phyloP scores from a whole-genome alignment of 30 jellyfish, hydroid and myxozoan species.

The Aurelia aurita region DNA sequence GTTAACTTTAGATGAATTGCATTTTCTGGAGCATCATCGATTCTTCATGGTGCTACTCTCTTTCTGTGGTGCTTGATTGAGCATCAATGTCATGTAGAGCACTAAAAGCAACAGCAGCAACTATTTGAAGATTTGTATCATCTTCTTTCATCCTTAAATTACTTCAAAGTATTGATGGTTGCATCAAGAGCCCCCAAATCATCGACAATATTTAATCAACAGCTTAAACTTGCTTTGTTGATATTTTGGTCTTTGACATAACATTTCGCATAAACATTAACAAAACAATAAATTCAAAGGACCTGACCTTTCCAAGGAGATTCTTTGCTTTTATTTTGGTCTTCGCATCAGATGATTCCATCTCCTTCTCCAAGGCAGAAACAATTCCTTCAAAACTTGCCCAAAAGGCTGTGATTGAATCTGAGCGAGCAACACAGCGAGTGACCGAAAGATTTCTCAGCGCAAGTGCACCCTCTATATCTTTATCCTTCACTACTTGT shows the following conservation, averaged over 20 bases:
- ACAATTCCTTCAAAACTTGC: slow-evolving; percentile 24
- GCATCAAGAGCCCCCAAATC: slow-evolving; percentile 37
- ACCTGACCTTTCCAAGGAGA: slow-evolving; percentile 28
- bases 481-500: slow-evolving; percentile 51
- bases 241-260: slow-evolving; percentile 8
- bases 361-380: slow-evolving; percentile 3
- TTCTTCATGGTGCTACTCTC: slow-evolving; percentile 27
- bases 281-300: slow-evolving; percentile 21
- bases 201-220: slow-evolving; percentile 28
- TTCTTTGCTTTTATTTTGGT: slow-evolving; percentile 21
- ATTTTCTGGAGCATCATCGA: slow-evolving; percentile 52
- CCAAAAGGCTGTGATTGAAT: slow-evolving; percentile 24
- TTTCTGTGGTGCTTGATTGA: slow-evolving; percentile 59
- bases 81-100: slow-evolving; percentile 54
- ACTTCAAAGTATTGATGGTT: slow-evolving; percentile 40
- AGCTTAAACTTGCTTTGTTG: slow-evolving; percentile 25
- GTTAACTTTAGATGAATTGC: slow-evolving; percentile 16
- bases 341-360: background rate
- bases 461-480: slow-evolving; percentile 56
- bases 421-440: slow-evolving; percentile 53
- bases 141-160: slow-evolving; percentile 20
- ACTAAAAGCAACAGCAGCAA: slow-evolving; percentile 55
- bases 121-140: slow-evolving; percentile 34
- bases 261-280: slow-evolving; percentile 28
- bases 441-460: slow-evolving; percentile 36